These are phyloP conservation scores for Salmo trutta DNA, from an alignment of 2,797 vertebrate species.

Conservation along the genomic window DNA sequence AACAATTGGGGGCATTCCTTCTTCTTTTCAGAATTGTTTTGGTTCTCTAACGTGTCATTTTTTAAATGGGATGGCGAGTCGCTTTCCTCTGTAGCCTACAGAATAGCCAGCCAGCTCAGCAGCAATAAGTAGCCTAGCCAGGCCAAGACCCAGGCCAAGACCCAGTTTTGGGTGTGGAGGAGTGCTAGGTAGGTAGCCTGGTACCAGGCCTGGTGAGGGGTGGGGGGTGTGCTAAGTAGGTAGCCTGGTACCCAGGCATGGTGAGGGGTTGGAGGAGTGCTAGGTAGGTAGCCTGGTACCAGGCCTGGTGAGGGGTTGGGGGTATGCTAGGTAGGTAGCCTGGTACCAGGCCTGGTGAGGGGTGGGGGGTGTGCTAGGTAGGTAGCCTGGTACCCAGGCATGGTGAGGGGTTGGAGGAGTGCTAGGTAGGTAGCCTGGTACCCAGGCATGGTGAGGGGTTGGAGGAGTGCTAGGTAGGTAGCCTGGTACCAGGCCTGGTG, in stretches of 20 bases:
- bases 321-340: constrained; percentile 53
- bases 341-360: not conserved
- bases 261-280: constrained; percentile 64
- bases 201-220: not conserved
- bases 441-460: constrained; percentile 11
- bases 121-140: constrained; percentile 30
- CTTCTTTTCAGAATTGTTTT: not conserved
- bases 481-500: not conserved
- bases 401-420: constrained; percentile 60
- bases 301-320: constrained; percentile 38
- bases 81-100: not conserved
- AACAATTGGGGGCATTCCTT: not conserved
- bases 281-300: not conserved
- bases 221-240: no score
- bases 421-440: constrained; percentile 13
- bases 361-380: constrained; percentile 63
- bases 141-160: constrained; percentile 71
- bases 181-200: not conserved
- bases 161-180: not conserved
- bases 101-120: not conserved
- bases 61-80: not conserved
- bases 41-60: constrained; percentile 1
- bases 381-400: not conserved
- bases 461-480: constrained; percentile 61
- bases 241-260: no score